These are phyloP conservation scores for Lepidotrigona ventralis DNA, from an alignment of 1,140 invertebrate genomes.

Conservation along the genomic window DNA sequence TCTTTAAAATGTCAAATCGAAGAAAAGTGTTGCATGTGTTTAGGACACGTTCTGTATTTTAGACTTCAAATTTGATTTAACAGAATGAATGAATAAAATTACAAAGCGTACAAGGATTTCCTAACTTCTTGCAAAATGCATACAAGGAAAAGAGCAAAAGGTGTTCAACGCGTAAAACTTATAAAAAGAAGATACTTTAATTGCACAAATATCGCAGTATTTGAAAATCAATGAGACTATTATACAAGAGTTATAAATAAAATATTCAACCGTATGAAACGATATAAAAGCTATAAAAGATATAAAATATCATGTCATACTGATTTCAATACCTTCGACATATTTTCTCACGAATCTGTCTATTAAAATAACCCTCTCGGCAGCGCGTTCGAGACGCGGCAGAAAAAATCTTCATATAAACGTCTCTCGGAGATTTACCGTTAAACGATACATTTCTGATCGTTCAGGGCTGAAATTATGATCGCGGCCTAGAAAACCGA, in stretches of 20 bases:
- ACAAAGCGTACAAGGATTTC: too few species aligned
- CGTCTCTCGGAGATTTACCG: background rate
- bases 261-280: background rate
- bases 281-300: background rate
- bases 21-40: background rate
- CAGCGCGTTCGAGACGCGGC: too few species aligned
- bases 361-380: background rate
- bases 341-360: background rate
- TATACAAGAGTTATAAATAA: background rate
- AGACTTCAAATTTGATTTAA: background rate
- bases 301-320: background rate
- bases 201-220: background rate
- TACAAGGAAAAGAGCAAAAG: too few species aligned
- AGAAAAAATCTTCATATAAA: too few species aligned
- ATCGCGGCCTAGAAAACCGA: constrained; percentile 34
- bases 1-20: too few species aligned
- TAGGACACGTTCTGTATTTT: background rate
- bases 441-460: constrained; percentile 18
- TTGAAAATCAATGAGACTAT: background rate
- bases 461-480: constrained; percentile 9
- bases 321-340: background rate
- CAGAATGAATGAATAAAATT: too few species aligned
- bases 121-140: too few species aligned
- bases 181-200: background rate
- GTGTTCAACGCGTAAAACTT: background rate